These are phyloP conservation scores for Morpho achilles DNA, from an alignment of 2,888 invertebrate genomes.

Conservation along the genomic window DNA sequence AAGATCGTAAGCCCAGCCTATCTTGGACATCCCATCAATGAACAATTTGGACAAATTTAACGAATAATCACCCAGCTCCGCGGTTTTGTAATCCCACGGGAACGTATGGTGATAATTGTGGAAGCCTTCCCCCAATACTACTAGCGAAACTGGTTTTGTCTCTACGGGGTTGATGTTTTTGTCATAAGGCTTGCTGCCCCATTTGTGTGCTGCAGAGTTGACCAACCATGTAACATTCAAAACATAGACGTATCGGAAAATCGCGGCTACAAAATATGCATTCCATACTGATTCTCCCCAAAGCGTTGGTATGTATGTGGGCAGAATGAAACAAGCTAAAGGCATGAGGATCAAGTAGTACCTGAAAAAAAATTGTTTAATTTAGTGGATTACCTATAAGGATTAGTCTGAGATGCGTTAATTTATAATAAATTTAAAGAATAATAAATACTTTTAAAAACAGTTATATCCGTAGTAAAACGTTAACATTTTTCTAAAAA, in stretches of 20 bases:
- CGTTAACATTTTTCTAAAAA: too few species aligned
- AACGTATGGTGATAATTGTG: conserved; percentile 85
- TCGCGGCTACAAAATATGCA: conserved; percentile 83
- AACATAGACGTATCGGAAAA: conserved; percentile 88
- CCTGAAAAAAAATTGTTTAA: conserved; percentile 55
- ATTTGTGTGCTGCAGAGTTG: conserved; percentile 93
- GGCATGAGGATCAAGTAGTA: conserved; percentile 87
- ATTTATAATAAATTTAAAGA: too few species aligned
- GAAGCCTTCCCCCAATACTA: conserved; percentile 88
- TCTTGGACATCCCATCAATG: conserved; percentile 87
- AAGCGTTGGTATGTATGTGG: conserved; percentile 84
- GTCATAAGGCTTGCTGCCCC: conserved; percentile 88
- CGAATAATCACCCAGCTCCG: conserved; percentile 85
- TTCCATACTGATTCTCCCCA: conserved; percentile 87
- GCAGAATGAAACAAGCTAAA: conserved; percentile 86
- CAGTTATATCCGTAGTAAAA: too few species aligned
- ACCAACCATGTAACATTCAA: conserved; percentile 94
- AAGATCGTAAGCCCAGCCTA: conserved; percentile 93
- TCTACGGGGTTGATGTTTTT: conserved; percentile 85
- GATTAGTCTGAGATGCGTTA: too few species aligned
- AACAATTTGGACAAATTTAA: conserved; percentile 86
- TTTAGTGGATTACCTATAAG: background rate
- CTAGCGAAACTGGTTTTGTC: conserved; percentile 81
- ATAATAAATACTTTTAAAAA: too few species aligned
- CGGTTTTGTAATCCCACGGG: conserved; percentile 54